A percentile compares a stretch with the other conserved stretches of the same genome.
Evolutionary conservation across 30 jellyfish, hydroid and myxozoan genomes (phyloP).

Genomic region (Hydractinia echinata): DNA sequence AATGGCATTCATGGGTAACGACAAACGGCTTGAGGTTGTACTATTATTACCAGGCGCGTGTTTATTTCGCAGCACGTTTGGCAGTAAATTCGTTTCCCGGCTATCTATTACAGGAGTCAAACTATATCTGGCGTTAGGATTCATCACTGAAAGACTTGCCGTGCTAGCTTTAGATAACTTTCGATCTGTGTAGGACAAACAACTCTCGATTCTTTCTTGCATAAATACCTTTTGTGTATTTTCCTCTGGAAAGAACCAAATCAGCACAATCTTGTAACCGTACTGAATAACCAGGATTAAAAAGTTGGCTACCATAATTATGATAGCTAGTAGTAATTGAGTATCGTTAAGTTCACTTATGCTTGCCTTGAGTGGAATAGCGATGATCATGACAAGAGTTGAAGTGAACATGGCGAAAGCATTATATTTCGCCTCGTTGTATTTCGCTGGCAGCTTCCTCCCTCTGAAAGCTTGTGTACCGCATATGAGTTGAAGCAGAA

Average conservation of each 20-base stretch:
- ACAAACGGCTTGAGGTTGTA: too few species aligned
- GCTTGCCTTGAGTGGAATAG: constrained; percentile 23
- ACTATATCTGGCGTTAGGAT: too few species aligned
- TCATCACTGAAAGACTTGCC: too few species aligned
- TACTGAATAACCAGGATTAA: constrained; percentile 9
- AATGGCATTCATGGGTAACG: too few species aligned
- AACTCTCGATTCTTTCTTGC: constrained; percentile 11
- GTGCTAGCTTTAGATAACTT: not conserved
- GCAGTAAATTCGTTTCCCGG: too few species aligned
- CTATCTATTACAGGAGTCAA: too few species aligned
- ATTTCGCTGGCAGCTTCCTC: constrained; percentile 28
- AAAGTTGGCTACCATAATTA: constrained; percentile 13
- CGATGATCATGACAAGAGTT: not conserved
- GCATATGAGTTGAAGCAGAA: constrained; percentile 23
- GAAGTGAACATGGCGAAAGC: constrained; percentile 41
- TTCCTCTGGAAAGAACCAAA: constrained; percentile 23
- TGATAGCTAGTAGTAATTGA: constrained; percentile 9
- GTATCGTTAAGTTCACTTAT: not conserved
- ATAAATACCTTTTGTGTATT: constrained; percentile 24
- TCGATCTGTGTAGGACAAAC: not conserved
- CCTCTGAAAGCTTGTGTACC: constrained; percentile 37
- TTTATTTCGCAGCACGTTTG: too few species aligned
- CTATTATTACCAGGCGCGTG: too few species aligned
- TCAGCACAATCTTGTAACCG: constrained; percentile 29
- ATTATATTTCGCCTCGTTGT: constrained; percentile 36